Percentiles rank a stretch among this genome's conserved stretches.
Evolutionary conservation across 2,888 invertebrate species (phyloP).

Genomic region (Pseudanteris insignis): DNA sequence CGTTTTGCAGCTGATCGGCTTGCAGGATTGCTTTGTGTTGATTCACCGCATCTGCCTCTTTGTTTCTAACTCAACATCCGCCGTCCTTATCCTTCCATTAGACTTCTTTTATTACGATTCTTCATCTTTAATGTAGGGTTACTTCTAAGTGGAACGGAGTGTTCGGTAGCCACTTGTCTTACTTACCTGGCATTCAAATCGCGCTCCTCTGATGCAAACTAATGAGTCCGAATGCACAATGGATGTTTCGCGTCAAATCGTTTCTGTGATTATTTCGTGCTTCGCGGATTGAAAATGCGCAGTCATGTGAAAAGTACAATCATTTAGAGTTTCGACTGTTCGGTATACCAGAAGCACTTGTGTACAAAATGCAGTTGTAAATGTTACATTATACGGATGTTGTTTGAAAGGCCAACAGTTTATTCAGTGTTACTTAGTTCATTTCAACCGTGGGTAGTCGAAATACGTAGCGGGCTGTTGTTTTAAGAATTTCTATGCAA

Average conservation of each 20-base stretch:
- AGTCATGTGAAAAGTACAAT: conserved; percentile 16
- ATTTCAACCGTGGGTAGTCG: too few relatives aligned
- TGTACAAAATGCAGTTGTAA: conserved; percentile 8
- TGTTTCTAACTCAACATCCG: conserved; percentile 41
- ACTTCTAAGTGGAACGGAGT: conserved; percentile 31
- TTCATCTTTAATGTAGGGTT: conserved; percentile 33
- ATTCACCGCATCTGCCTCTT: conserved; percentile 44
- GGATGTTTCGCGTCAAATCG: conserved; percentile 12
- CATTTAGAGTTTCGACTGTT: neutral
- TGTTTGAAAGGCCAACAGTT: too few relatives aligned
- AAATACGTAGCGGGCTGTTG: too few relatives aligned
- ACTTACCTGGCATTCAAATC: conserved; percentile 28
- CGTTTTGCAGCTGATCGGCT: conserved; percentile 41
- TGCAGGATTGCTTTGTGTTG: conserved; percentile 40
- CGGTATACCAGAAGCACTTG: conserved; percentile 11
- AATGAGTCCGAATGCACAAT: too few relatives aligned
- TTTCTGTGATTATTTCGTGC: conserved; percentile 32
- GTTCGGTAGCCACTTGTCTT: conserved; percentile 34
- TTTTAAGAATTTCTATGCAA: too few relatives aligned
- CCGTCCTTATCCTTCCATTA: conserved; percentile 38
- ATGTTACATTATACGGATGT: conserved; percentile 10
- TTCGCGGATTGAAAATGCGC: conserved; percentile 13
- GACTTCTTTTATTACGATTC: conserved; percentile 42
- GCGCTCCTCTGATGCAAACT: conserved; percentile 1
- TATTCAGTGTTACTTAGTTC: too few relatives aligned